Evolutionary conservation across 2,797 vertebrate genomes (phyloP).

Genomic region (Helicolenus hilgendorfi): DNA sequence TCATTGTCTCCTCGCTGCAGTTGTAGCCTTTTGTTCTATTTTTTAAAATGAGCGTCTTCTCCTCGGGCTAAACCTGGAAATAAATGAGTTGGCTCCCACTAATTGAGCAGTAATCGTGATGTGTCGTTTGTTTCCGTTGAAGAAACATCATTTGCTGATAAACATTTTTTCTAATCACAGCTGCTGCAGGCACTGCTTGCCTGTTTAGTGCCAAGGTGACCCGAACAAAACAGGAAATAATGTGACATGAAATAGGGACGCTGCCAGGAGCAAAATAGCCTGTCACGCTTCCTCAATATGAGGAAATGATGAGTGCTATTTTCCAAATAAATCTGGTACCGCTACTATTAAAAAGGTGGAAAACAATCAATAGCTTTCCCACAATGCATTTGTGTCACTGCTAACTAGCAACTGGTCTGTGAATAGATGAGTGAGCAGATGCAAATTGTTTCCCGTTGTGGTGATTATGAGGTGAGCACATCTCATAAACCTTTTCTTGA

Average conservation of each 20-base stretch:
- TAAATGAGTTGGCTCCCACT: conserved; percentile 90
- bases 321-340: conserved; percentile 81
- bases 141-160: conserved; percentile 87
- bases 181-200: conserved; percentile 83
- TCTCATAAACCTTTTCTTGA: conserved; percentile 87
- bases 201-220: conserved; percentile 88
- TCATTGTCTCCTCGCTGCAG: conserved; percentile 22
- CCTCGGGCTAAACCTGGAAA: conserved; percentile 76
- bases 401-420: conserved; percentile 62
- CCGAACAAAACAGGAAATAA: conserved; percentile 83
- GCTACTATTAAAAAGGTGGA: conserved; percentile 72
- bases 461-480: conserved; percentile 76
- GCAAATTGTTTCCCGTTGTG: conserved; percentile 69
- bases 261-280: conserved; percentile 85
- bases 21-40: conserved; percentile 41
- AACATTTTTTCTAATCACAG: conserved; percentile 88
- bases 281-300: conserved; percentile 77
- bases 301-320: conserved; percentile 84
- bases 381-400: conserved; percentile 64
- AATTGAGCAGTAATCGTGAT: conserved; percentile 80
- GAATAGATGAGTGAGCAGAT: conserved; percentile 64
- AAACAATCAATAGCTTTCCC: conserved; percentile 75
- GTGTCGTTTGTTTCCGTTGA: conserved; percentile 81
- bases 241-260: conserved; percentile 87
- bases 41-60: conserved; percentile 49